Conservation (phyloP, 1,140 invertebrate species). For the Polyergus mexicanus region DNA sequence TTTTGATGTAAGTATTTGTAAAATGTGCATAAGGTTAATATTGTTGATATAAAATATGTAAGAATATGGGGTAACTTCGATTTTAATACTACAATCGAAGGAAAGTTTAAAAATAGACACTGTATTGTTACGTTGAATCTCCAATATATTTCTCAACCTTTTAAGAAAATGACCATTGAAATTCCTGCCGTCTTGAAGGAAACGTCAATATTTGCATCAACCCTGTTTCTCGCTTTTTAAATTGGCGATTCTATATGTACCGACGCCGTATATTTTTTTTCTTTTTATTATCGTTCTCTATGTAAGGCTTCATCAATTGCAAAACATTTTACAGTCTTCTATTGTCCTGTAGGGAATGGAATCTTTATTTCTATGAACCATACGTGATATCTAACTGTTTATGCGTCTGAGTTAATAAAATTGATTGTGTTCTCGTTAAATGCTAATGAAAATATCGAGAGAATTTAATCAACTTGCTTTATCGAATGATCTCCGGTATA, state of each 20-base stretch:
- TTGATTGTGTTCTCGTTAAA: neutral
- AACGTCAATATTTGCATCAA: conserved; percentile 39
- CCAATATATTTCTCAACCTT: neutral
- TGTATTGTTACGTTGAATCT: conserved; percentile 3
- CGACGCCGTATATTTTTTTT: neutral
- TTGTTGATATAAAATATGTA: neutral
- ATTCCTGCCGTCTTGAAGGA: neutral
- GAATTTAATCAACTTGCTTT: neutral
- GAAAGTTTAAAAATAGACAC: neutral
- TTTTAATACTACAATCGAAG: neutral
- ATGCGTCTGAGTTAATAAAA: neutral
- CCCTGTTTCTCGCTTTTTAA: conserved; percentile 5
- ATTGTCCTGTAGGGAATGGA: neutral
- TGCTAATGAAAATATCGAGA: neutral
- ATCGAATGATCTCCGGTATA: conserved; percentile 22
- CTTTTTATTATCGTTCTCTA: neutral
- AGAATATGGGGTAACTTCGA: neutral
- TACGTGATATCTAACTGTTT: neutral
- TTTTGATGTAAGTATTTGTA: neutral
- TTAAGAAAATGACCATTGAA: conserved; percentile 20
- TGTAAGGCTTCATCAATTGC: neutral
- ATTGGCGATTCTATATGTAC: neutral
- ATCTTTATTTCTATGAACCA: neutral
- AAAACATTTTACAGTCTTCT: conserved; percentile 6
- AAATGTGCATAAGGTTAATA: neutral